phyloP scores from a whole-genome alignment of 2,797 vertebrate genomes.

The Tenualosa thibaudeaui region DNA sequence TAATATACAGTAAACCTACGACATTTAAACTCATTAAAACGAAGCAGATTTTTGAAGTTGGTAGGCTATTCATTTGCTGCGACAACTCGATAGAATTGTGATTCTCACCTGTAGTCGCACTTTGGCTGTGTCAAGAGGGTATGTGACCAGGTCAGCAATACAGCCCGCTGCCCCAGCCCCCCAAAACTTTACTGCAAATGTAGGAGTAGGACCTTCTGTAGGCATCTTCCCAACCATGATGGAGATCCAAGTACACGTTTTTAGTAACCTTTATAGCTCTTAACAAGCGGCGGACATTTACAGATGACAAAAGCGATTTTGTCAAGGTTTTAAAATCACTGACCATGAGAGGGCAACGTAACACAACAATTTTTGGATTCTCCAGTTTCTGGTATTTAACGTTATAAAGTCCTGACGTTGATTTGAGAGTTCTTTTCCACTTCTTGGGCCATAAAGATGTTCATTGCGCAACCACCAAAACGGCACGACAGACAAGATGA shows the following conservation, averaged over 20 bases:
- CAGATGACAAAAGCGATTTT: background rate
- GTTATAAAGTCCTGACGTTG: background rate
- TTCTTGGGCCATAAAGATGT: slow-evolving; percentile 59
- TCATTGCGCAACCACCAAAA: background rate
- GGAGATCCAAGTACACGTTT: background rate
- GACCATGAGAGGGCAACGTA: background rate
- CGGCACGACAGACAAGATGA: background rate
- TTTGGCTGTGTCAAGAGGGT: slow-evolving; percentile 93
- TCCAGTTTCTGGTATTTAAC: background rate
- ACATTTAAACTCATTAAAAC: background rate
- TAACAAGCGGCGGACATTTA: background rate
- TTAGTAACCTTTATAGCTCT: background rate
- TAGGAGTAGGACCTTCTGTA: slow-evolving; percentile 67
- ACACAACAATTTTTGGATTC: background rate
- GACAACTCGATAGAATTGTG: background rate
- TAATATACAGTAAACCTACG: too few relatives aligned
- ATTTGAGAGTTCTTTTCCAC: slow-evolving; percentile 30
- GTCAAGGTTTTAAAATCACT: background rate
- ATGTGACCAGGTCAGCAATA: slow-evolving; percentile 88
- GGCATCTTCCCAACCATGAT: slow-evolving; percentile 52
- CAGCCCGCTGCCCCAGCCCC: slow-evolving; percentile 87
- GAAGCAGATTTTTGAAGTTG: background rate
- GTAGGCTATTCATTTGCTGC: background rate
- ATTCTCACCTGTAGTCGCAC: slow-evolving; percentile 87
- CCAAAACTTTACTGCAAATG: slow-evolving; percentile 79